Evolutionary conservation across 2,888 invertebrate species (phyloP).

Genomic region (Argyresthia goedartella): DNA sequence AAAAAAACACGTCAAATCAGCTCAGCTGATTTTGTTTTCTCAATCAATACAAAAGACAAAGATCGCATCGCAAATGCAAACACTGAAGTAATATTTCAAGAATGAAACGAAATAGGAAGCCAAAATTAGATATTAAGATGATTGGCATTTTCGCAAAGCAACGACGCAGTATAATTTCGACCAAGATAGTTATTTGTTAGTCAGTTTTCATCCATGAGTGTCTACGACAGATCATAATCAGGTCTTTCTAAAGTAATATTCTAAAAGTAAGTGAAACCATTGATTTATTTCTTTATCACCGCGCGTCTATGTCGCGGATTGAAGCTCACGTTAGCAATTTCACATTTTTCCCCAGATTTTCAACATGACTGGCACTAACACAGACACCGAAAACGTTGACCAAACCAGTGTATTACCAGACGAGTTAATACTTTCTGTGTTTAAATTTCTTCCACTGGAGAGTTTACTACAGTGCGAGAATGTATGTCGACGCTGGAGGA

Average conservation of each 20-base stretch:
- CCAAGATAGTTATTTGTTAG: too few species aligned
- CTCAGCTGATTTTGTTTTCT: too few species aligned
- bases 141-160: slow-evolving; percentile 24
- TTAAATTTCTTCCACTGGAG: slow-evolving; percentile 43
- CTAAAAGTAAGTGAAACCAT: background rate
- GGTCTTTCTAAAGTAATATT: too few species aligned
- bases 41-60: background rate
- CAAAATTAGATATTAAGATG: slow-evolving; percentile 33
- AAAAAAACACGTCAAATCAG: too few species aligned
- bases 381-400: slow-evolving; percentile 12
- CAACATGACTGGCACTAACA: slow-evolving; percentile 20
- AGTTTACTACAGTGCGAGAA: slow-evolving; percentile 38
- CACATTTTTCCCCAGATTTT: background rate
- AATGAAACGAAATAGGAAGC: slow-evolving; percentile 15
- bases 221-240: too few species aligned
- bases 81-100: slow-evolving; percentile 1
- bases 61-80: too few species aligned
- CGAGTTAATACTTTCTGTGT: slow-evolving; percentile 47
- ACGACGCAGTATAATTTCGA: too few species aligned
- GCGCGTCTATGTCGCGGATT: too few species aligned
- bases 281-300: background rate
- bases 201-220: too few species aligned
- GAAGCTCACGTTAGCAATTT: too few species aligned
- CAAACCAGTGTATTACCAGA: slow-evolving; percentile 41
- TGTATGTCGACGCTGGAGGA: slow-evolving; percentile 48